Percentiles rank a stretch among this genome's conserved stretches.
phyloP scores from a whole-genome alignment of 2,888 invertebrate genomes.

The Rhingia rostrata region DNA sequence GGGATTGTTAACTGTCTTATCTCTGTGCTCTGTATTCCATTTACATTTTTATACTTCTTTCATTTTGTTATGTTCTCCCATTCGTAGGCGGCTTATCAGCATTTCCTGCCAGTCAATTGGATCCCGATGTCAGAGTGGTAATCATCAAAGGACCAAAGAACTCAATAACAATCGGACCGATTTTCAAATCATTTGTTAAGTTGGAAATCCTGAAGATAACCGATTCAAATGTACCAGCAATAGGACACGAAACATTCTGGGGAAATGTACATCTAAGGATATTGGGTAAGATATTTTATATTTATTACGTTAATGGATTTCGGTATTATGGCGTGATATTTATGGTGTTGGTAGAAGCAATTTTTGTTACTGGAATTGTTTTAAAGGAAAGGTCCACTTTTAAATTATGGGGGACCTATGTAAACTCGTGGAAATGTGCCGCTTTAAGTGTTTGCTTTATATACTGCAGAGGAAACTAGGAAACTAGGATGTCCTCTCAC shows the following conservation, averaged over 20 bases:
- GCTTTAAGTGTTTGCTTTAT: no score
- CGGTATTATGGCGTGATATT: slow-evolving; percentile 69
- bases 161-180: slow-evolving; percentile 88
- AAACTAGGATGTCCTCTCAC: no score
- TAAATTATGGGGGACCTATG: no score
- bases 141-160: slow-evolving; percentile 88
- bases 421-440: no score
- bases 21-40: slow-evolving; percentile 41
- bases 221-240: slow-evolving; percentile 89
- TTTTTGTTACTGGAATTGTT: not conserved
- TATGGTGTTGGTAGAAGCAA: not conserved
- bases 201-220: slow-evolving; percentile 89
- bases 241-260: slow-evolving; percentile 92
- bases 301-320: slow-evolving; percentile 20
- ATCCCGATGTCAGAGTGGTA: slow-evolving; percentile 86
- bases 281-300: slow-evolving; percentile 79
- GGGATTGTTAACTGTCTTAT: slow-evolving; percentile 36
- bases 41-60: slow-evolving; percentile 44
- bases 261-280: slow-evolving; percentile 86
- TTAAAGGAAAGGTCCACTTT: not conserved
- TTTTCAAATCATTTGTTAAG: slow-evolving; percentile 85
- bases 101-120: slow-evolving; percentile 87
- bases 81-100: slow-evolving; percentile 86
- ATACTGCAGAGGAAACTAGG: no score
- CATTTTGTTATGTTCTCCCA: slow-evolving; percentile 42